phyloP scores from a whole-genome alignment of 2,888 invertebrate species.

The Phanerotoma sp. region DNA sequence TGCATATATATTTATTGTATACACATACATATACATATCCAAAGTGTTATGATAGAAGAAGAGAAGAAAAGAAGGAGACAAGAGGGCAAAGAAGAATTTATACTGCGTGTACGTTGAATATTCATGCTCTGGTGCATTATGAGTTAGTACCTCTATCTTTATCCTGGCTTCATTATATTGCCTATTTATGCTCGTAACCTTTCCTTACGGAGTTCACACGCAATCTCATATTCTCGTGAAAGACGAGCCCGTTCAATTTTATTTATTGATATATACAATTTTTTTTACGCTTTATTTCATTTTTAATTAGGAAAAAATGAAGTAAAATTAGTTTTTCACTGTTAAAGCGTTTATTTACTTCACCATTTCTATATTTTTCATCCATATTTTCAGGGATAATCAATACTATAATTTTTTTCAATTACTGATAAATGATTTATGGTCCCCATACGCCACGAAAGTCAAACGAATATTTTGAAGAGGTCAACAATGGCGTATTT shows the following conservation, averaged over 20 bases:
- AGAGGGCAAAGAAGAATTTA: slow-evolving; percentile 31
- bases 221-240: slow-evolving; percentile 33
- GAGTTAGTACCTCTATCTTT: slow-evolving; percentile 37
- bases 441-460: too few species aligned
- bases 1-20: slow-evolving; percentile 11
- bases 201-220: slow-evolving; percentile 33
- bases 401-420: too few species aligned
- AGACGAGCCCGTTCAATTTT: slow-evolving; percentile 15
- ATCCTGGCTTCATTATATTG: slow-evolving; percentile 35
- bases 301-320: slow-evolving; percentile 7
- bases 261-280: slow-evolving; percentile 16
- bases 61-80: slow-evolving; percentile 11
- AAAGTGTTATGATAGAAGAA: background rate
- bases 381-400: too few species aligned
- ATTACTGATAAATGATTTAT: too few species aligned
- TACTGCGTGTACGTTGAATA: slow-evolving; percentile 40
- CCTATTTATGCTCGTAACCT: slow-evolving; percentile 41
- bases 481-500: too few species aligned
- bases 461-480: too few species aligned
- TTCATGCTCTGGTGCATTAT: slow-evolving; percentile 36
- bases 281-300: slow-evolving; percentile 2
- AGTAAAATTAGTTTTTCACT: background rate
- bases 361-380: too few species aligned
- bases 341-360: slow-evolving; percentile 9
- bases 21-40: background rate